Evolutionary conservation across 2,797 vertebrate genomes (phyloP).

Genomic region (Acanthiza pusilla): DNA sequence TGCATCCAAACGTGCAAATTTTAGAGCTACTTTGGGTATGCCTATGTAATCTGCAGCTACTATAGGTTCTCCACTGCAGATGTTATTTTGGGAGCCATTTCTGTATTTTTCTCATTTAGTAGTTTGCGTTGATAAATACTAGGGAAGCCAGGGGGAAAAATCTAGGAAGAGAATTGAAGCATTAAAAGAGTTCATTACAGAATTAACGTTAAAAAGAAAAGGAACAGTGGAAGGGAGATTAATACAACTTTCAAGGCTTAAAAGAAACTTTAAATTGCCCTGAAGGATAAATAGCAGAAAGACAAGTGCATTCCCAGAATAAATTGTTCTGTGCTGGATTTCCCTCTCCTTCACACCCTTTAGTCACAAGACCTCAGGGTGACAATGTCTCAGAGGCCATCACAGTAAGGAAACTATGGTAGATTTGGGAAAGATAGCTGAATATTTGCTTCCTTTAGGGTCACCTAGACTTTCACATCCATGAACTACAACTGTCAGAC

Average conservation of each 20-base stretch:
- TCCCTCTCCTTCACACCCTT: background rate
- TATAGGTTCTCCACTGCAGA: background rate
- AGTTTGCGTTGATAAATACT: background rate
- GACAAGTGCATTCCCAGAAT: background rate
- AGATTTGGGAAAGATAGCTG: background rate
- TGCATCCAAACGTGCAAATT: background rate
- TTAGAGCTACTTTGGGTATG: background rate
- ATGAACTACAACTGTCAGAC: background rate
- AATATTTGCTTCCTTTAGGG: background rate
- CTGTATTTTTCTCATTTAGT: background rate
- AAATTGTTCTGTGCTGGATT: background rate
- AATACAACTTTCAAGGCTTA: background rate
- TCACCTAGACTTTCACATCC: background rate
- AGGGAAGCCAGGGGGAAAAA: background rate
- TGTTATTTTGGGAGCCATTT: background rate
- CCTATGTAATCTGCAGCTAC: background rate
- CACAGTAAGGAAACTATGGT: background rate
- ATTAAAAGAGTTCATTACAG: background rate
- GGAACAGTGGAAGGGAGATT: background rate
- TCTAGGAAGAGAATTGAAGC: background rate
- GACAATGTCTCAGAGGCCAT: background rate
- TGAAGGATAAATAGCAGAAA: background rate
- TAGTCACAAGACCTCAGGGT: background rate
- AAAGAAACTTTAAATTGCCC: background rate
- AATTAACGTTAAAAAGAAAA: slow-evolving; percentile 10